Base-by-base conservation (phyloP, 2,888 invertebrate genomes). In the Philereme transversata region DNA sequence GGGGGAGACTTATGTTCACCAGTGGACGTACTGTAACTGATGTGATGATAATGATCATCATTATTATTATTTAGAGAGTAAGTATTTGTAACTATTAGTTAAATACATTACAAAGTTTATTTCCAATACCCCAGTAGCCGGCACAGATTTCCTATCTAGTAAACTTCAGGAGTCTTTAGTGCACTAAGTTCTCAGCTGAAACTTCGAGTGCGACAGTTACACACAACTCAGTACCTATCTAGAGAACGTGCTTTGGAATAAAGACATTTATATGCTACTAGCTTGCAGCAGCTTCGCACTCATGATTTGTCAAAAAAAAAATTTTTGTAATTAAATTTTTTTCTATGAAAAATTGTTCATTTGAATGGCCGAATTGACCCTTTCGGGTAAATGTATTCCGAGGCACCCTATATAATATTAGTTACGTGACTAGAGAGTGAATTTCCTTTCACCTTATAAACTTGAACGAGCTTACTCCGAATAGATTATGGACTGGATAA, bases 111-210 rank as follows among this genome's bases (percentile, higher is more conserved):
- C 40, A 40, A 40, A 40, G 40, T 40, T 38, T 40, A 40, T 40
- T 8, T 40, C 40, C 40, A 8, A 8, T 40, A 6, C 8, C 7
- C 7, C 40, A 8, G 40, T 40, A 6, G 7, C 7, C 7, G 40
- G 7, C 40, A 5, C 53, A 64, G 57, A 67, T 67, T 64, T 54
- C 51, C 51, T 58, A 60, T 60, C 64, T 45, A 65, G 55, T 53
- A 65, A 74, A 72, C 56, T 73, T 71, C 66, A 57, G 63, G 69
- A 68, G 66, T 73, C 65, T 63, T 53, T 51, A 54, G 48, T 51
- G 58, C 57, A 60, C 65, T 69, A 70, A 71, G 68, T 68, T 69
- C 60, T 68, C 65, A 55, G 65, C 61, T 64, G 64, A 70, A 74
- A 69, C 65, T 75, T 57, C 62, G 50, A 65, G 56, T 44, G 47